Base-by-base conservation (phyloP, 2,797 vertebrate species). In the Eulemur coronatus region DNA sequence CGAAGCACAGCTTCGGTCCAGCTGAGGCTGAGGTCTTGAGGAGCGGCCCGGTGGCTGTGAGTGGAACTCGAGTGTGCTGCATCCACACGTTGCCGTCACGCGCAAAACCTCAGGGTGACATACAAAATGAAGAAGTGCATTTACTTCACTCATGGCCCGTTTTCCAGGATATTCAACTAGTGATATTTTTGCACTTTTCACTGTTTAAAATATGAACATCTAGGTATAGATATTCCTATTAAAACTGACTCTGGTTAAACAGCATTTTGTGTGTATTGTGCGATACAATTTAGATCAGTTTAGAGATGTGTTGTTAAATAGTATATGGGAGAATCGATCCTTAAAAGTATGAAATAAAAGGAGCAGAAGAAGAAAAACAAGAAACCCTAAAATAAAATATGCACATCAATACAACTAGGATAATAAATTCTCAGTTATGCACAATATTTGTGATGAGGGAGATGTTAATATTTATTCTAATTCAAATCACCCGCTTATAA, bases 31-130 rank as follows among this genome's bases (percentile, higher is more conserved):
- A 24, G 17, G 4, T 61, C 52, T 12, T 79, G 0, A 17, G 63
- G 33, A 50, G 48, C 28, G 30, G 26, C 1, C 13, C 5, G 30
- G 48, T 0, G 1, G 6, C 26, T 24, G 67, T n/a, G 17, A 8
- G 0, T 3, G 41, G 75, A 69, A 43, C 30, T 41, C 5, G 2
- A 15, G 11, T 2, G 20, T 5, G 24, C 7, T 30, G 22, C 3
- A 17, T 26, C 28, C 35, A 2, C 18, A 17, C 52, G n/a, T 1
- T 5, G 8, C 2, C 3, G 4, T 17, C 5, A 0, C 5, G 8
- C 1, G 38, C 14, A 43, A 18, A 35, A 28, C 26, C 1, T 18
- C 33, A 43, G 46, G 2, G 4, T 26, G 61, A 24, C 35, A 63
- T 63, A 33, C 26, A 50, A 82, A 30, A 87, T n/a, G 55, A 63